phyloP scores from a whole-genome alignment of 2,113 vertebrate species.

The Semicossyphus pulcher region DNA sequence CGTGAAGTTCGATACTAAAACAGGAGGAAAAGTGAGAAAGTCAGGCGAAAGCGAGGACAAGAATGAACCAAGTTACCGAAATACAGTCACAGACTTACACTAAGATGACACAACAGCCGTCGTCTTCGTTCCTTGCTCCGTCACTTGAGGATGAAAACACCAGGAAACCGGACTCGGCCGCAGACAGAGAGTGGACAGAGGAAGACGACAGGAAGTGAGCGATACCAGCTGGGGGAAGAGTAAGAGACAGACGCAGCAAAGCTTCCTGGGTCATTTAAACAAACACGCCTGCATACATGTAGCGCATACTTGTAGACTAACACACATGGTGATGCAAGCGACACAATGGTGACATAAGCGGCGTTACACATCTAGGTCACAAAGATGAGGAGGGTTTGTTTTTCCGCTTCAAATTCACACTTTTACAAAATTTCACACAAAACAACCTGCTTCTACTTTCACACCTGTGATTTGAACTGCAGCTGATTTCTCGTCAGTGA shows the following conservation, averaged over 20 bases:
- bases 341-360: conserved; percentile 20
- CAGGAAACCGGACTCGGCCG: neutral
- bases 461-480: too few relatives aligned
- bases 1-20: neutral
- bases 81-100: conserved; percentile 34
- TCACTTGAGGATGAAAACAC: neutral
- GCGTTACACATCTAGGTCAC: neutral
- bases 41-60: neutral
- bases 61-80: neutral
- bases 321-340: conserved; percentile 39
- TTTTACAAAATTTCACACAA: neutral
- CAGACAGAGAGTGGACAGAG: conserved; percentile 23
- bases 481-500: neutral
- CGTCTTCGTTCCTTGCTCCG: neutral
- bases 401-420: neutral
- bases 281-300: neutral
- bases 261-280: conserved; percentile 33
- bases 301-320: neutral
- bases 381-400: neutral
- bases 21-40: neutral
- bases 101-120: conserved; percentile 9
- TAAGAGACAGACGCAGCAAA: neutral
- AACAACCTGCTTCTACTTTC: neutral
- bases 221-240: conserved; percentile 15
- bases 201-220: conserved; percentile 51